phyloP scores from a whole-genome alignment of 2,113 vertebrate genomes.

The Todiramphus chloris region DNA sequence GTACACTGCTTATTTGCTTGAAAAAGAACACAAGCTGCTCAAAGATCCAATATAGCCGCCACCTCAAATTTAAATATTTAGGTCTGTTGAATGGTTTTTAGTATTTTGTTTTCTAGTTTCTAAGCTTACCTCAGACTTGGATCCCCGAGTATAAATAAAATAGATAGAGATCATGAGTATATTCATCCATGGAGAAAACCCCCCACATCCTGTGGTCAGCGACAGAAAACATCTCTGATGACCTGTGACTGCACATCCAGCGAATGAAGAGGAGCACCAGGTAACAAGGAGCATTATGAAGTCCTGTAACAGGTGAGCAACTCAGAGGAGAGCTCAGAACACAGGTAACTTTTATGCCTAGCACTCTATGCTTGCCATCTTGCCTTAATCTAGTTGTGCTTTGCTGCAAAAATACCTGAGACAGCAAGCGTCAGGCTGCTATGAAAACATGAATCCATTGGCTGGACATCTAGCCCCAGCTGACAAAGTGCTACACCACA shows the following conservation, averaged over 20 bases:
- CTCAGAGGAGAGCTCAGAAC: neutral
- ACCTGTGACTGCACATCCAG: neutral
- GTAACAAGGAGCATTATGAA: neutral
- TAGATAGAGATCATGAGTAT: neutral
- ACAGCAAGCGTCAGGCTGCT: neutral
- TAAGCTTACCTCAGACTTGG: neutral
- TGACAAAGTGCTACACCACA: neutral
- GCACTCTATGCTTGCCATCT: neutral
- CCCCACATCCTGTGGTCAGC: neutral
- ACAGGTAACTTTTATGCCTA: neutral
- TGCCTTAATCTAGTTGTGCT: neutral
- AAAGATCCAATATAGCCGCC: neutral
- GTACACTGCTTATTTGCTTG: neutral
- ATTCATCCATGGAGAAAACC: neutral
- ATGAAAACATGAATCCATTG: neutral
- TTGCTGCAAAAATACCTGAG: neutral
- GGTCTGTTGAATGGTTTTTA: neutral
- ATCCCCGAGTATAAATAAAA: neutral
- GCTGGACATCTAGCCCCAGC: neutral
- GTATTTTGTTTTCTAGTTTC: neutral
- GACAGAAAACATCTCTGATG: neutral
- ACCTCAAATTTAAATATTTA: neutral
- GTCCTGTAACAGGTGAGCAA: neutral
- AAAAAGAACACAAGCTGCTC: neutral
- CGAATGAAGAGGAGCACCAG: neutral